phyloP scores from a whole-genome alignment of 1,140 invertebrate genomes.

The Saxidomus purpurata region DNA sequence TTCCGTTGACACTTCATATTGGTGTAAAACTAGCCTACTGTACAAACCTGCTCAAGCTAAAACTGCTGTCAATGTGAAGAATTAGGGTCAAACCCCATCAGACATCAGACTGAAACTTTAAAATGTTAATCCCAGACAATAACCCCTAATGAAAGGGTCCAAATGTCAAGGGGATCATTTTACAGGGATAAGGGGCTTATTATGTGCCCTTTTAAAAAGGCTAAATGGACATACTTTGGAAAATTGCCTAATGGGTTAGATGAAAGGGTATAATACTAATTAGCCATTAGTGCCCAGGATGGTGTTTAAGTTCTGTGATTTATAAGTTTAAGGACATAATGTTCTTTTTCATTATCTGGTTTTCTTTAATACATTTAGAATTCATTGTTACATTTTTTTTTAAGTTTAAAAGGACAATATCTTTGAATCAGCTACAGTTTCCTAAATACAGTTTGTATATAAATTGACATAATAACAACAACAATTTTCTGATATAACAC shows the following conservation, averaged over 20 bases:
- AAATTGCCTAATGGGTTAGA: constrained; percentile 6
- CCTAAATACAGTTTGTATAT: too few species aligned
- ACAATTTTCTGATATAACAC: too few species aligned
- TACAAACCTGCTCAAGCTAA: not conserved
- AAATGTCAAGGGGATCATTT: constrained; percentile 37
- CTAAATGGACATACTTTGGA: not conserved
- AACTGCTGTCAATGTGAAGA: constrained; percentile 8
- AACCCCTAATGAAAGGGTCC: constrained; percentile 1
- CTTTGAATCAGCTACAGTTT: too few species aligned
- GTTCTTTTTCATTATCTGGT: not conserved
- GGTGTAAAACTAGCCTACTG: not conserved
- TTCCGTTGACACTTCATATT: not conserved
- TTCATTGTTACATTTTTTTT: too few species aligned
- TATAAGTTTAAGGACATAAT: not conserved
- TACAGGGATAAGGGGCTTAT: constrained; percentile 14
- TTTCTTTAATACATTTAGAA: too few species aligned
- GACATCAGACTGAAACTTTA: not conserved
- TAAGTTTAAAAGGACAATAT: too few species aligned
- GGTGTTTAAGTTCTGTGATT: constrained; percentile 5
- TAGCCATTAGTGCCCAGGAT: constrained; percentile 9
- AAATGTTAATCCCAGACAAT: constrained; percentile 21
- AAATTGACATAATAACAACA: too few species aligned
- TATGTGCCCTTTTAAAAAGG: constrained; percentile 25
- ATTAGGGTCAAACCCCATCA: not conserved
- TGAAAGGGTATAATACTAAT: constrained; percentile 19